Evolutionary conservation across 2,113 vertebrate species (phyloP), one percentile per base, ranked within the genome.

Genomic region (Hippocampus abdominalis): DNA sequence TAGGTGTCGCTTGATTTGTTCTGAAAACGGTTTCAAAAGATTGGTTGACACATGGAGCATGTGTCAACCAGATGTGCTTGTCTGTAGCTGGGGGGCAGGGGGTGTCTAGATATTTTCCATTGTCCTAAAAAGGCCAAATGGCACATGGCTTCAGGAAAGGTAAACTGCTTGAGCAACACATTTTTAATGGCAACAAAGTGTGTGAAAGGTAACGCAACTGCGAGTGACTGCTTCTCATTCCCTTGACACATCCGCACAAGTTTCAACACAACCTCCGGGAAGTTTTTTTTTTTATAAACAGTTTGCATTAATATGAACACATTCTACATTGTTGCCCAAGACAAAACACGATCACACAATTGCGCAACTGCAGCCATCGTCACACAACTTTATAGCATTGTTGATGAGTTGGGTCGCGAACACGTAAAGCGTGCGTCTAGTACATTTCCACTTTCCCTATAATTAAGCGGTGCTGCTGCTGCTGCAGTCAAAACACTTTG

Each of bases 51-150:
- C 46, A 49, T 18, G 39, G 20, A 48, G 1, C 73, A 79, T 68
- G 3, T 87, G 79, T 64, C 13, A 32, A 68, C 69, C 71, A 87
- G 76, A 86, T 80, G 79, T 79, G 79, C 69, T 66, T 44, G 54
- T 76, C 72, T 77, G 42, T 15, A 64, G 76, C 16, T 44, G 36
- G 57, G 18, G 40, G 11, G 42, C 5, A 6, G 42, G 13, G 4
- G 59, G 74, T 23, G 69, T 18, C 10, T 42, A 62, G 66, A 75
- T 79, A 79, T 80, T 87, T 86, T 74, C 53, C 56, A 69, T 73
- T 9, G 71, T 70, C 69, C 59, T 46, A 66, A 78, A 27, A 25
- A 66, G 51, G 8, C 13, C 61, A 48, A n/a, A 6, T 64, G 23
- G 36, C n/a, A 54, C 7, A 3, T 3, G 29, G 15, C 16, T 64